A percentile compares a stretch with the other conserved stretches of the same genome.
phyloP scores from a whole-genome alignment of 35 echinoderm and acorn worm species.

The Nesometra sesokonis region DNA sequence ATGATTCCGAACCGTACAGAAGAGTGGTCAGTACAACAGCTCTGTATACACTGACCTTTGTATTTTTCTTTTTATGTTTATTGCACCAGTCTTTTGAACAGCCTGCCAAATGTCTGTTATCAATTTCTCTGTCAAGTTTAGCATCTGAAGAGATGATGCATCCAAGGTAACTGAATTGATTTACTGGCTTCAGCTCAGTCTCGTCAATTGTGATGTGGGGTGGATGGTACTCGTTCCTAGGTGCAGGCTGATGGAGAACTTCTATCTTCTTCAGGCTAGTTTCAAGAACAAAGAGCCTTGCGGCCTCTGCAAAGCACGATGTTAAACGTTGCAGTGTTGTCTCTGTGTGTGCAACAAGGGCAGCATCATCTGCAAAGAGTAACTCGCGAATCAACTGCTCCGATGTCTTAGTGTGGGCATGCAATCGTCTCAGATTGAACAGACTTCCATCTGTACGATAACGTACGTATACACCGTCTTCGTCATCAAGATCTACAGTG shows the following conservation, averaged over 20 bases:
- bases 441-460: slow-evolving; percentile 42
- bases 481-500: background rate
- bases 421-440: slow-evolving; percentile 37
- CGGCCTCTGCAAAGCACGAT: background rate
- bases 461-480: slow-evolving; percentile 31
- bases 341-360: no score
- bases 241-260: slow-evolving; percentile 23
- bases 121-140: slow-evolving; percentile 36
- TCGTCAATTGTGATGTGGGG: slow-evolving; percentile 16
- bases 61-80: background rate
- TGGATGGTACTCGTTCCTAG: background rate
- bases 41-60: slow-evolving; percentile 40
- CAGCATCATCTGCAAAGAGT: slow-evolving; percentile 47
- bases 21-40: slow-evolving; percentile 32
- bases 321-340: slow-evolving; percentile 6
- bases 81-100: slow-evolving; percentile 13
- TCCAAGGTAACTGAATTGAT: slow-evolving; percentile 40
- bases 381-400: slow-evolving; percentile 20
- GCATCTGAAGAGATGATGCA: slow-evolving; percentile 21
- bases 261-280: slow-evolving; percentile 25
- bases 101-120: slow-evolving; percentile 18
- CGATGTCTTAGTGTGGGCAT: slow-evolving; percentile 17
- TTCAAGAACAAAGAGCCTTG: slow-evolving; percentile 11
- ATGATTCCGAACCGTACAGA: slow-evolving; percentile 28
- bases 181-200: slow-evolving; percentile 14